Base-by-base conservation (phyloP, 2,113 vertebrate genomes). In the Vidua chalybeata region DNA sequence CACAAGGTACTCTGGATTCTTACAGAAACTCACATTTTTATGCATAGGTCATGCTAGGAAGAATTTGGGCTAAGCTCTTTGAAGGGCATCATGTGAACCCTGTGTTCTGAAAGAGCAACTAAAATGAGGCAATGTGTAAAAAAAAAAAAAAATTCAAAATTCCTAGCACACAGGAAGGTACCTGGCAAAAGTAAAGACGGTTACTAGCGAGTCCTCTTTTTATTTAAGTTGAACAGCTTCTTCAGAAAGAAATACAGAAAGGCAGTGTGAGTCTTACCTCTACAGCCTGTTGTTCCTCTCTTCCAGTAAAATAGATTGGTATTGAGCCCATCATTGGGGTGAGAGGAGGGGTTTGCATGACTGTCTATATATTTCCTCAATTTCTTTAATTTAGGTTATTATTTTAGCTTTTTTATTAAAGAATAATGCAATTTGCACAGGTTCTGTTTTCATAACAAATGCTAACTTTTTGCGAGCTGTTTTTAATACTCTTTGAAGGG, bases 211-310 rank as follows among this genome's bases (percentile, higher is more conserved):
- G 8, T 78, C 35, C 30, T 48, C 5, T 39, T 94, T 92, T 84
- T 84, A n/a, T 66, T 84, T 37, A 64, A 67, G 30, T 52, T 75
- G 41, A 88, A 39, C 23, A 89, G 12, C 27, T 78, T 33, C 39
- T 63, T 75, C 16, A 43, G 45, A 45, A 87, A 27, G 35, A 75
- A 41, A 24, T 80, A 31, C 0, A 31, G 62, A 64, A 89, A 27
- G 61, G 24, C 43, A 9, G 3, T 85, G 55, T 0, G 2, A 68
- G 15, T 48, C 46, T 46, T 81, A 58, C 8, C 6, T 76, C 16
- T 22, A 5, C 9, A 22, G 33, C 11, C 5, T 0, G 0, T 30
- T 39, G 30, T 24, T 85, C 6, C 20, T 84, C 1, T 23, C 23
- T 94, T 87, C 48, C 67, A 39, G 27, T 48, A 39, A 69, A 43